Conservation (phyloP, 2,113 vertebrate species). For the Coracopsis vasa region DNA sequence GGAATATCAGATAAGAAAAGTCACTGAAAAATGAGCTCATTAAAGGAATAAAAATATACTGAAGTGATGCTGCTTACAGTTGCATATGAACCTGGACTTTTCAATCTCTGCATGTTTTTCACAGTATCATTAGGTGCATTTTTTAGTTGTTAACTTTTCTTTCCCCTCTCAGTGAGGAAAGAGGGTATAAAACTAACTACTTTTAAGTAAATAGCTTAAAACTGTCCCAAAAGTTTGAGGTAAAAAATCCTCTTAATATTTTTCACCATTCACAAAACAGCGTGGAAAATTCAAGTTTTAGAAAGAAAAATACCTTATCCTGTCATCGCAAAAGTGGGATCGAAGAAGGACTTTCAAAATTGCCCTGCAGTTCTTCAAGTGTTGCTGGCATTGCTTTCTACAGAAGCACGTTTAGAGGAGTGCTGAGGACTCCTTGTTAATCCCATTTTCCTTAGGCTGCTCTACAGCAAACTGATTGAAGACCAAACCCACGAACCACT, state of each 20-base stretch:
- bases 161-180: background rate
- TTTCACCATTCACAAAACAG: background rate
- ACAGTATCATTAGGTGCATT: background rate
- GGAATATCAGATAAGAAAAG: conserved; percentile 52
- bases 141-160: background rate
- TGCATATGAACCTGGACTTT: background rate
- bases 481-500: background rate
- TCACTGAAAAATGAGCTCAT: conserved; percentile 52
- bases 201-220: background rate
- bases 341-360: background rate
- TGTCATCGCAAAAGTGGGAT: background rate
- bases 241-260: background rate
- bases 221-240: background rate
- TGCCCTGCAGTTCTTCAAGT: background rate
- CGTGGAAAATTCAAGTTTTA: background rate
- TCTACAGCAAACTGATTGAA: background rate
- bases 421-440: background rate
- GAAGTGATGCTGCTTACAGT: background rate
- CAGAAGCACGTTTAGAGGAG: background rate
- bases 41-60: conserved; percentile 40
- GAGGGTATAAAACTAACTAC: background rate
- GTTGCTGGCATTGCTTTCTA: background rate
- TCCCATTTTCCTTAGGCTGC: background rate
- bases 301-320: background rate
- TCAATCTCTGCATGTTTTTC: background rate